A percentile compares a stretch with the other conserved stretches of the same genome.
These are phyloP conservation scores for Drosophila paranaensis DNA, from an alignment of 2,888 invertebrate species.

Conservation along the genomic window DNA sequence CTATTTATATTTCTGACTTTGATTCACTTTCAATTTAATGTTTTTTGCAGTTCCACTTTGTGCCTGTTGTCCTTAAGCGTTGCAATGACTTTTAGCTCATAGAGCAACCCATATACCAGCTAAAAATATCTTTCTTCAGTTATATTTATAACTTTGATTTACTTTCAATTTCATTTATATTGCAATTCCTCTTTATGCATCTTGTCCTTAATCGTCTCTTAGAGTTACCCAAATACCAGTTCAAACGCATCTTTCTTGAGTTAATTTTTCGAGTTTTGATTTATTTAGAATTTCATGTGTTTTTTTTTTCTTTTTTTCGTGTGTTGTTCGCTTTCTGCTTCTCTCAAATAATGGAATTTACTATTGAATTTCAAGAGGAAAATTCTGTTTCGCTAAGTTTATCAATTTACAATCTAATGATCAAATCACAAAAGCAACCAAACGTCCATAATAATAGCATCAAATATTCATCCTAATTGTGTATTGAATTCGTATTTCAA, in stretches of 20 bases:
- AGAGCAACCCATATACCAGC: neutral
- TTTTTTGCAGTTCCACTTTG: conserved; percentile 25
- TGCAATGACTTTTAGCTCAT: neutral
- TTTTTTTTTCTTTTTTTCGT: conserved; percentile 34
- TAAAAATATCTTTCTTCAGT: neutral
- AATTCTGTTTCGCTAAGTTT: conserved; percentile 57
- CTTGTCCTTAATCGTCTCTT: neutral
- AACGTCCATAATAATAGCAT: conserved; percentile 15
- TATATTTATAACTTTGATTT: conserved; percentile 33
- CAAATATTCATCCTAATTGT: conserved; percentile 27
- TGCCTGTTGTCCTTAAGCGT: conserved; percentile 4
- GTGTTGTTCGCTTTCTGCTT: conserved; percentile 24
- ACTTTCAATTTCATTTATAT: conserved; percentile 41
- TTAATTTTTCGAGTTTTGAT: conserved; percentile 31
- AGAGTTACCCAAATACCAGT: neutral
- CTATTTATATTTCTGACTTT: conserved; percentile 16
- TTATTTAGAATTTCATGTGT: conserved; percentile 58
- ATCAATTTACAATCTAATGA: conserved; percentile 42
- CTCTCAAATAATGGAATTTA: conserved; percentile 53
- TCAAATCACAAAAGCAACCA: conserved; percentile 17
- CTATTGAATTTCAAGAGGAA: conserved; percentile 73
- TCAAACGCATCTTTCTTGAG: neutral
- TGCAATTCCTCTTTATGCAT: neutral
- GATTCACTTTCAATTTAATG: conserved; percentile 54
- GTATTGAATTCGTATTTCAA: conserved; percentile 26